These are phyloP conservation scores for Rhinogobius similis DNA, from an alignment of 2,113 vertebrate species.

Conservation along the genomic window DNA sequence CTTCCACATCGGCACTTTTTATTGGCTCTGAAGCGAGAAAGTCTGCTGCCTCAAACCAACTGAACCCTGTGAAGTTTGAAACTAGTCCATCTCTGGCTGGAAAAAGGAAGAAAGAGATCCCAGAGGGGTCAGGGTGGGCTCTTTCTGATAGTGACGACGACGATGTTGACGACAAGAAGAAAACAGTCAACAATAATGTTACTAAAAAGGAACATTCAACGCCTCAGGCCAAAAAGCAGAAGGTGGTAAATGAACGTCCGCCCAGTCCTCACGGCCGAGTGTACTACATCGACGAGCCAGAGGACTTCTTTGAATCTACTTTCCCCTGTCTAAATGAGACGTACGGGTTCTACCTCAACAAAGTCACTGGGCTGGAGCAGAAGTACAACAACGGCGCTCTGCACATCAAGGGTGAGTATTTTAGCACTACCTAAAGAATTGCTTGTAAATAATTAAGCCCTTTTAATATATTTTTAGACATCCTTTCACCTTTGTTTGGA, in stretches of 20 bases:
- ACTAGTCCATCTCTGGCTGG: constrained; percentile 54
- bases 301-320: constrained; percentile 83
- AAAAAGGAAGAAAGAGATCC: constrained; percentile 75
- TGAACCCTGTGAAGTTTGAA: constrained; percentile 72
- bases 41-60: constrained; percentile 76
- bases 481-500: constrained; percentile 95
- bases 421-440: neutral
- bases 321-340: constrained; percentile 77
- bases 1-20: constrained; percentile 42
- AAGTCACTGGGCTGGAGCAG: constrained; percentile 87
- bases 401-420: constrained; percentile 88
- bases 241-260: constrained; percentile 60
- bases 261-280: constrained; percentile 49
- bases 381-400: constrained; percentile 88
- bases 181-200: constrained; percentile 11
- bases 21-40: constrained; percentile 84
- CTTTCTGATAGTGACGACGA: constrained; percentile 92
- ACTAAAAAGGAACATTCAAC: constrained; percentile 47
- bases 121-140: constrained; percentile 86
- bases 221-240: constrained; percentile 63
- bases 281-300: constrained; percentile 66
- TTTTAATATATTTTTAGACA: constrained; percentile 77
- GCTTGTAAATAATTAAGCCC: neutral
- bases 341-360: constrained; percentile 92
- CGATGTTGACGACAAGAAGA: constrained; percentile 34